Base-by-base conservation (phyloP, 2,888 invertebrate genomes). In the Andricus quercusramuli region DNA sequence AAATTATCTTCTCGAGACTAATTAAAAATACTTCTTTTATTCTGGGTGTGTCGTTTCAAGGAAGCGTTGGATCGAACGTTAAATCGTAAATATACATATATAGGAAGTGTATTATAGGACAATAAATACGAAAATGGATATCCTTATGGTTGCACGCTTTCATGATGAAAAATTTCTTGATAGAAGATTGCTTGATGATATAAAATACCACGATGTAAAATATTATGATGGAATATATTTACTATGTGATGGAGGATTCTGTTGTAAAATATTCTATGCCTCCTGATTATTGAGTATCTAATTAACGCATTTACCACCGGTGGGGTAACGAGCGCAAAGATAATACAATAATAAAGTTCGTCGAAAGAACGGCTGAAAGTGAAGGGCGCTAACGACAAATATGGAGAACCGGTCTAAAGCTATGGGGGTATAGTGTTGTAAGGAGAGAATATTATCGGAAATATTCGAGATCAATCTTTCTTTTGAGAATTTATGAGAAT, bases 291-390 rank as follows among this genome's bases (percentile, higher is more conserved):
- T 3, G 1, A 70, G 70, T 44, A 59, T 37, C n/a, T 56, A 56
- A 74, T 74, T 74, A n/a, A 37, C 22, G 37, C 15, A 37, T 56
- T 37, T 56, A 56, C 32, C 51, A 20, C 13, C 20, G 32, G 25
- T 32, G 56, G 65, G 29, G 32, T 66, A 29, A 68, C 64, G 56
- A 41, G 37, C n/a, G 51, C 17, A n/a, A 56, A 79, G 70, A 37
- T 44, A 44, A 44, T 44, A 79, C 32, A 32, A 32, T 51, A 76
- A 79, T 78, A 78, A 68, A 78, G 78, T 29, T 68, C 66, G 51
- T 74, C 20, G 66, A 66, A 77, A 56, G n/a, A 78, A 25, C 41
- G 64, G 44, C 32, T 25, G 64, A 37, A 67, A 67, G 67, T 67
- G 78, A 68, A 78, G 68, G 32, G 32, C 59, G 20, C n/a, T 41